A percentile compares a stretch with the other conserved stretches of the same genome.
phyloP scores from a whole-genome alignment of 2,797 vertebrate genomes.

The Phataginus tetradactyla region DNA sequence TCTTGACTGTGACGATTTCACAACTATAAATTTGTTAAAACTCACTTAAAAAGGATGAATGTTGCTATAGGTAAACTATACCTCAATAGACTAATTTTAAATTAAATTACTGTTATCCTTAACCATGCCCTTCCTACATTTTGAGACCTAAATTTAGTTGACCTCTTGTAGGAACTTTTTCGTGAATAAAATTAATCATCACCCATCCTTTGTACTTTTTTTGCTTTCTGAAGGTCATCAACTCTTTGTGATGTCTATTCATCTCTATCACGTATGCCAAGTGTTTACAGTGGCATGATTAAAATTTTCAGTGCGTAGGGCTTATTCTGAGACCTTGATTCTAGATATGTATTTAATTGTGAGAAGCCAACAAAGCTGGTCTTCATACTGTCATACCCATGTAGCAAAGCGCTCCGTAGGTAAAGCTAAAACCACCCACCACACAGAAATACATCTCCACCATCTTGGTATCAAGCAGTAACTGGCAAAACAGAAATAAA shows the following conservation, averaged over 20 bases:
- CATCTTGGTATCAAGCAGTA: constrained; percentile 8
- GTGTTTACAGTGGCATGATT: background rate
- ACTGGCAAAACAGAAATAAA: constrained; percentile 8
- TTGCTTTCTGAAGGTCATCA: constrained; percentile 28
- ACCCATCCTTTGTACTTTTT: background rate
- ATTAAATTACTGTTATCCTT: background rate
- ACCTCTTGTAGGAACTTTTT: background rate
- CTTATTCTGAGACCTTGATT: background rate
- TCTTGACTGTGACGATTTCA: background rate
- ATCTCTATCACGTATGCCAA: background rate
- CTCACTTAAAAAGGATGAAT: background rate
- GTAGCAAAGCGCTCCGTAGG: background rate
- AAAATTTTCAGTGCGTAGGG: background rate
- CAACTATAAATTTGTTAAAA: background rate
- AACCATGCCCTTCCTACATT: background rate
- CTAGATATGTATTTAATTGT: background rate
- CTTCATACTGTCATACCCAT: background rate
- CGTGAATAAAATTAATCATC: background rate
- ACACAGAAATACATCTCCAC: background rate
- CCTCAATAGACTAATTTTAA: background rate
- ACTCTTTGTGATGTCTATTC: background rate
- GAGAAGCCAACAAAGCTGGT: background rate
- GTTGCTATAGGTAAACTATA: background rate
- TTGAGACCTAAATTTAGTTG: background rate
- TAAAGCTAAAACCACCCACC: background rate